Evolutionary conservation across 2,113 vertebrate species (phyloP).

Genomic region (Piaya cayana): DNA sequence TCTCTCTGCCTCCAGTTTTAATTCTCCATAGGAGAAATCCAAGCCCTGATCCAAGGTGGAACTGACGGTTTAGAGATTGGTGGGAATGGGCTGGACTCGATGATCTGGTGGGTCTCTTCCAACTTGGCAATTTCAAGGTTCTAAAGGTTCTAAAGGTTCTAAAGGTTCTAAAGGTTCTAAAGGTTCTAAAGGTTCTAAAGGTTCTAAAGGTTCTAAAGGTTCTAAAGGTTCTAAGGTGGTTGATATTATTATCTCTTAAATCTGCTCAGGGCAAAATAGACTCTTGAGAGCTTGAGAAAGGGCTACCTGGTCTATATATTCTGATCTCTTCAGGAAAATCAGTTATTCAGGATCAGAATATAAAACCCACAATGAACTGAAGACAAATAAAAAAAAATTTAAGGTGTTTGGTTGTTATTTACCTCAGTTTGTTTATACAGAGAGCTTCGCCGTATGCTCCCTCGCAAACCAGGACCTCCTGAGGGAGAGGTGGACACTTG

Average conservation of each 20-base stretch:
- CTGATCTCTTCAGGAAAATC: background rate
- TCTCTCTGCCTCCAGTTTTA: background rate
- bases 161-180: no score
- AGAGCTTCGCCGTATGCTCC: slow-evolving; percentile 55
- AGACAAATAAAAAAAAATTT: background rate
- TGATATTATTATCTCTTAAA: background rate
- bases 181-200: no score
- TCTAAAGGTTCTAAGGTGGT: no score
- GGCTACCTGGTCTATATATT: background rate
- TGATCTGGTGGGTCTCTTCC: no score
- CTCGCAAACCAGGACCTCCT: slow-evolving; percentile 13
- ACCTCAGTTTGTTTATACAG: slow-evolving; percentile 80
- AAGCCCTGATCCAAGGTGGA: background rate
- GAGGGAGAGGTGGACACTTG: slow-evolving; percentile 12
- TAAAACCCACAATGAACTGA: background rate
- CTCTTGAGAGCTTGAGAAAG: background rate
- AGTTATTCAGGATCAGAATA: background rate
- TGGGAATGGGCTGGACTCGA: no score
- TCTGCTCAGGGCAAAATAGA: background rate
- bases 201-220: no score
- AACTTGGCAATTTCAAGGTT: no score
- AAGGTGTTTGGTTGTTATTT: background rate
- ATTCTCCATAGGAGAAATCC: background rate
- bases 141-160: no score
- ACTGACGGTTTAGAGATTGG: no score